Evolutionary conservation across 2,888 invertebrate species (phyloP).

Genomic region (Hirtodrosophila trivittata): DNA sequence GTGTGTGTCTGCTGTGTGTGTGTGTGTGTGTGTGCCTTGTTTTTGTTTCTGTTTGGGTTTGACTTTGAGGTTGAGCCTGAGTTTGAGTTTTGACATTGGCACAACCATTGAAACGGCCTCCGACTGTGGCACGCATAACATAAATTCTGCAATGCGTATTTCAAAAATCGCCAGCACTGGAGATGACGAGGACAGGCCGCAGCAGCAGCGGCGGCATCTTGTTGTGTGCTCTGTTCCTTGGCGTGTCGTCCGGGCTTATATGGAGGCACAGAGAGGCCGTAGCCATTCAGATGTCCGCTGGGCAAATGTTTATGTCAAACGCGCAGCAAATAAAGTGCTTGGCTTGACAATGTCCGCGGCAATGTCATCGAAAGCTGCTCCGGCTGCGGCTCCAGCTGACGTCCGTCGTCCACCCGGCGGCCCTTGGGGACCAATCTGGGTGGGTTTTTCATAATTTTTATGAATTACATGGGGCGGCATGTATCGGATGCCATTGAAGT

Average conservation of each 20-base stretch:
- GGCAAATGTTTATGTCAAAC: constrained; percentile 79
- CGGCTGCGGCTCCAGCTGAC: constrained; percentile 24
- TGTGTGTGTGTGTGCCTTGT: constrained; percentile 23
- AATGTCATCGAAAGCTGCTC: constrained; percentile 60
- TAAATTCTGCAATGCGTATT: constrained; percentile 77
- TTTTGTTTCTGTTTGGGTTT: constrained; percentile 36
- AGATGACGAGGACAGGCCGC: constrained; percentile 39
- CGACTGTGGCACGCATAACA: constrained; percentile 73
- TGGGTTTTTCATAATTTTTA: constrained; percentile 77
- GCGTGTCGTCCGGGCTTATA: constrained; percentile 72
- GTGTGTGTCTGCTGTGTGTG: constrained; percentile 24
- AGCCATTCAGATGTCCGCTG: constrained; percentile 76
- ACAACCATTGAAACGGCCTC: constrained; percentile 52
- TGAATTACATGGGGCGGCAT: constrained; percentile 64
- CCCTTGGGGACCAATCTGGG: constrained; percentile 79
- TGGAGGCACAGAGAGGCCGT: constrained; percentile 74
- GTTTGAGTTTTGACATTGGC: constrained; percentile 54
- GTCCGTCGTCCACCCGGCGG: constrained; percentile 29
- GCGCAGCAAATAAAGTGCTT: constrained; percentile 78
- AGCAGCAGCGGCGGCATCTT: constrained; percentile 24
- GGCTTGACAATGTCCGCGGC: constrained; percentile 76
- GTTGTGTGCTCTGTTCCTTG: constrained; percentile 53
- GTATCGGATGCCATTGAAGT: constrained; percentile 45
- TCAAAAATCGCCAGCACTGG: constrained; percentile 70
- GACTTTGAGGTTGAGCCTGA: constrained; percentile 14